Percentiles rank a stretch among this genome's conserved stretches.
phyloP scores from a whole-genome alignment of 2,113 vertebrate species.

The Heteronetta atricapilla region DNA sequence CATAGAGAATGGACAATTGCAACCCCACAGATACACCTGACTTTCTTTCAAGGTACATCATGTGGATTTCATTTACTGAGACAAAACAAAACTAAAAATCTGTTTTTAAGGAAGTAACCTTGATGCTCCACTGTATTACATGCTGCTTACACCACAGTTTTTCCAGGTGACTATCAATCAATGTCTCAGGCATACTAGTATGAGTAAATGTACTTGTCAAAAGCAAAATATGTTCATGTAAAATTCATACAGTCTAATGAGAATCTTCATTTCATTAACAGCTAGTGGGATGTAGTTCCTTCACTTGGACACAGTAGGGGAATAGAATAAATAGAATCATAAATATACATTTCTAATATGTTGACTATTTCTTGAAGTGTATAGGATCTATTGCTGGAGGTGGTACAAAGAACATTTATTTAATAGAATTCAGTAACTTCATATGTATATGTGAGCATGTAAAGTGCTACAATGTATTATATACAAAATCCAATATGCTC shows the following conservation, averaged over 20 bases:
- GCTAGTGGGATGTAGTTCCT: neutral
- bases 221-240: neutral
- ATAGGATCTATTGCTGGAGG: neutral
- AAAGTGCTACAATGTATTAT: neutral
- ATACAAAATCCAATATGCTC: neutral
- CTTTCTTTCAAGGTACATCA: neutral
- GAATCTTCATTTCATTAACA: neutral
- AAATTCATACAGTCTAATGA: neutral
- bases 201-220: neutral
- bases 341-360: constrained; percentile 1
- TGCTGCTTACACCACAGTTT: neutral
- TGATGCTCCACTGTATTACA: neutral
- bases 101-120: neutral
- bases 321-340: neutral
- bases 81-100: neutral
- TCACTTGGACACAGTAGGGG: neutral
- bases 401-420: constrained; percentile 11
- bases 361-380: neutral
- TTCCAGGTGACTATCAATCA: neutral
- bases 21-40: neutral
- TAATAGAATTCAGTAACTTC: neutral
- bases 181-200: neutral
- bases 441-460: neutral
- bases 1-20: neutral
- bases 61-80: neutral